Evolutionary conservation across 2,797 vertebrate genomes (phyloP).

Genomic region (Pyrocephalus nanus): DNA sequence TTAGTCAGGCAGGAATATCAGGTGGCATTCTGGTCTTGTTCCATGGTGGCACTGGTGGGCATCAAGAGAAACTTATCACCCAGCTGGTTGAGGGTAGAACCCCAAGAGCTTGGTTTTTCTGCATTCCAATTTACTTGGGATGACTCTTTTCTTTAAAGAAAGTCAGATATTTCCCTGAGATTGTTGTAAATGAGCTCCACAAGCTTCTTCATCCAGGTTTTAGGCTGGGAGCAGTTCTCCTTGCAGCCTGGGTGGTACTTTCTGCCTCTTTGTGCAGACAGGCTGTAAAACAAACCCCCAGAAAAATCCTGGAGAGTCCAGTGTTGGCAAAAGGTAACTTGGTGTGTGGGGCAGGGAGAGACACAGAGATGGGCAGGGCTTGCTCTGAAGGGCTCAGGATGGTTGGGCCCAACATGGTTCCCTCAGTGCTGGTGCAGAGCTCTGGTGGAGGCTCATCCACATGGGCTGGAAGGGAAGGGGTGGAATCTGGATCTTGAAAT

Average conservation of each 20-base stretch:
- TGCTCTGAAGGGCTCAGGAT: background rate
- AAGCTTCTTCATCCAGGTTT: background rate
- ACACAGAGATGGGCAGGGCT: background rate
- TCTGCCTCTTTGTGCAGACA: background rate
- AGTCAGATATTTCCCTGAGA: background rate
- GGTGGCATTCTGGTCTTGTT: background rate
- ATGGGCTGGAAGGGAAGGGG: background rate
- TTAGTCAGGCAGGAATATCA: background rate
- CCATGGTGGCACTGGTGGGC: background rate
- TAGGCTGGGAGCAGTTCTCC: background rate
- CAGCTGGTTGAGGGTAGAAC: background rate
- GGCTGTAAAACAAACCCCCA: background rate
- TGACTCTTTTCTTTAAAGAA: background rate
- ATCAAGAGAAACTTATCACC: background rate
- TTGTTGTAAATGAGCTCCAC: background rate
- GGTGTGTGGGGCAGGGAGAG: background rate
- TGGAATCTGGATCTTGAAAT: background rate
- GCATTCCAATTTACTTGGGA: background rate
- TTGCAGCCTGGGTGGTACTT: background rate
- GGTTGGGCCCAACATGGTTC: background rate
- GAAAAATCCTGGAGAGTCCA: background rate
- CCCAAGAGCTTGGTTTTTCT: background rate
- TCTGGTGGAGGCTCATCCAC: background rate
- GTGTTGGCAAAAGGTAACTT: background rate
- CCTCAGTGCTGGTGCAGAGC: background rate